Percentiles rank a stretch among this genome's conserved stretches.
Conservation (phyloP, 1,140 invertebrate species). For the Trinorchestia longiramus region DNA sequence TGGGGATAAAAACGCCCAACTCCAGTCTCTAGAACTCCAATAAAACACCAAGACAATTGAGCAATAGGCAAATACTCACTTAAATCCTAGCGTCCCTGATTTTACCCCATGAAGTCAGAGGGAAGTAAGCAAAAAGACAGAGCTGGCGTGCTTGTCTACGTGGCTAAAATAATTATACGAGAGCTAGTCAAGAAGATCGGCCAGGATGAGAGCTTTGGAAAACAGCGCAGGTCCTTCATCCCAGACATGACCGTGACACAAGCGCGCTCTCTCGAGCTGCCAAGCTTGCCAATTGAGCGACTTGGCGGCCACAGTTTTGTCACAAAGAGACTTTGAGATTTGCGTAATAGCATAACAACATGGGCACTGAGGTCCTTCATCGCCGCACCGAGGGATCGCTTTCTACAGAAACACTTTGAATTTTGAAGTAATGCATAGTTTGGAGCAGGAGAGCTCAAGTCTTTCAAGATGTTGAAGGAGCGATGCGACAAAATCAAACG, state of each 20-base stretch:
- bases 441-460: neutral
- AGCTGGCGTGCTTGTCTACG: neutral
- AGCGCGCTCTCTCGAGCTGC: constrained; percentile 16
- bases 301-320: constrained; percentile 45
- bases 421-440: neutral
- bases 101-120: neutral
- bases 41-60: constrained; percentile 45
- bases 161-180: neutral
- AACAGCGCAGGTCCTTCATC: constrained; percentile 13
- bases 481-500: neutral
- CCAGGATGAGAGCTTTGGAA: constrained; percentile 4
- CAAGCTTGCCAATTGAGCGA: constrained; percentile 20
- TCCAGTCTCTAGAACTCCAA: constrained; percentile 48
- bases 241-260: constrained; percentile 21
- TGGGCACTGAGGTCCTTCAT: constrained; percentile 16
- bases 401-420: neutral
- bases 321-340: constrained; percentile 28
- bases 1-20: constrained; percentile 39
- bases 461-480: neutral
- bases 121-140: neutral
- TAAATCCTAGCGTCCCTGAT: neutral
- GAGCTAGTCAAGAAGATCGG: neutral
- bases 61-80: constrained; percentile 45
- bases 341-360: constrained; percentile 20
- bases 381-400: neutral